phyloP scores from a whole-genome alignment of 1,140 invertebrate species.

The Drosophila triauraria region DNA sequence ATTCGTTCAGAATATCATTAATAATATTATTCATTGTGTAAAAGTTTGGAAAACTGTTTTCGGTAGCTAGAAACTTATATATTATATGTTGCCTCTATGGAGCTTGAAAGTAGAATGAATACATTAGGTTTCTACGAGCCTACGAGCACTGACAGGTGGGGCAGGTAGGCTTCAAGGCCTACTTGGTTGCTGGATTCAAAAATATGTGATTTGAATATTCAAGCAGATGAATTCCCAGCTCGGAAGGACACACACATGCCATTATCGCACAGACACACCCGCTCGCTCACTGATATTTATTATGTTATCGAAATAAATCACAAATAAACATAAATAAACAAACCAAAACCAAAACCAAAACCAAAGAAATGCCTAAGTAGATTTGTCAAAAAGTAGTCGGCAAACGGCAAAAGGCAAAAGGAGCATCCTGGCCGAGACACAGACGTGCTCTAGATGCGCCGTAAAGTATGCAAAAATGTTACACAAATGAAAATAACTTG shows the following conservation, averaged over 20 bases:
- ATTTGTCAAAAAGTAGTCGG: conserved; percentile 79
- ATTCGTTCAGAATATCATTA: too few species aligned
- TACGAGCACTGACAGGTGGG: too few species aligned
- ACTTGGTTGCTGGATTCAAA: too few species aligned
- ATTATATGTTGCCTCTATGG: too few species aligned
- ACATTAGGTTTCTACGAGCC: too few species aligned
- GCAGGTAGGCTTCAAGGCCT: background rate
- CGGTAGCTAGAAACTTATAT: too few species aligned
- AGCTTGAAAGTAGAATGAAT: background rate
- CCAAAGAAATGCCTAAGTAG: conserved; percentile 78
- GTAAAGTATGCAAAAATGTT: conserved; percentile 82
- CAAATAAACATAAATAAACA: conserved; percentile 84
- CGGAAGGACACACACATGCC: conserved; percentile 18
- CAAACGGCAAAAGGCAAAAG: conserved; percentile 21
- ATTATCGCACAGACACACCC: conserved; percentile 24
- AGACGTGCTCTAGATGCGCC: conserved; percentile 75
- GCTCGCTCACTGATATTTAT: conserved; percentile 59
- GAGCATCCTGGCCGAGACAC: conserved; percentile 32
- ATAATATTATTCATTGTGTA: too few species aligned
- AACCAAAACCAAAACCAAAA: conserved; percentile 66
- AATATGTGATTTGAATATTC: conserved; percentile 25
- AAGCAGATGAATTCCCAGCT: conserved; percentile 19
- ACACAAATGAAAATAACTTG: conserved; percentile 80
- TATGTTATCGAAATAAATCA: conserved; percentile 84
- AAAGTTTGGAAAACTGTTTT: too few species aligned